These are phyloP conservation scores for Acomys russatus DNA, from an alignment of 2,797 vertebrate genomes.

Conservation along the genomic window DNA sequence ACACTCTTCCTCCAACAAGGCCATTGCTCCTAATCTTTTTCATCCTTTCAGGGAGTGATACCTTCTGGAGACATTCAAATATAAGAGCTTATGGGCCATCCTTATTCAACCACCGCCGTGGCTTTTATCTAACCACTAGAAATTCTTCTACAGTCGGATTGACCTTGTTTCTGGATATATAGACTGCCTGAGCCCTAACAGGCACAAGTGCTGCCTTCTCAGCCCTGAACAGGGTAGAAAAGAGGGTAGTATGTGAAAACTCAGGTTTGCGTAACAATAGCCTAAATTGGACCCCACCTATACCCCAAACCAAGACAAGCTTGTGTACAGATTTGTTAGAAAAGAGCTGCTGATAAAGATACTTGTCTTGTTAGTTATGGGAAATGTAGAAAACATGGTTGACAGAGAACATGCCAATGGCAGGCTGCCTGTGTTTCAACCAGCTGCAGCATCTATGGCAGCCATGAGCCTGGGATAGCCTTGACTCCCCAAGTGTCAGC, in stretches of 20 bases:
- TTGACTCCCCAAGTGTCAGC: not conserved
- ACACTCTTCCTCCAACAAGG: not conserved
- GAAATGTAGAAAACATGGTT: not conserved
- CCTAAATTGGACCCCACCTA: not conserved
- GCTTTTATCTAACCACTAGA: not conserved
- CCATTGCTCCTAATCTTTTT: not conserved
- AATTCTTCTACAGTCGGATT: not conserved
- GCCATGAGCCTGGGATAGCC: not conserved
- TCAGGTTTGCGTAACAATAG: not conserved
- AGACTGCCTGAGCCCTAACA: not conserved
- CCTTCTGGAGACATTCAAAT: not conserved
- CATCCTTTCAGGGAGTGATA: not conserved
- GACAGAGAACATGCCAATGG: not conserved
- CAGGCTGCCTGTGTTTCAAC: not conserved
- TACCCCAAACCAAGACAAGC: not conserved
- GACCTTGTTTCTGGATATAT: not conserved
- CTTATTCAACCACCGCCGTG: not conserved
- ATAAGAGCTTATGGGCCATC: not conserved
- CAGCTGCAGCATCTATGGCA: not conserved
- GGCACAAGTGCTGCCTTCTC: not conserved
- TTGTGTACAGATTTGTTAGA: not conserved
- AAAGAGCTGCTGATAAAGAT: not conserved
- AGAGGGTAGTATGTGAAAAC: not conserved
- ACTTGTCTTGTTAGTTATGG: not conserved
- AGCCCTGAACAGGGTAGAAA: not conserved